Evolutionary conservation across 2,797 vertebrate genomes (phyloP), one percentile per base, ranked within the genome.

Genomic region (Fundulus diaphanus): DNA sequence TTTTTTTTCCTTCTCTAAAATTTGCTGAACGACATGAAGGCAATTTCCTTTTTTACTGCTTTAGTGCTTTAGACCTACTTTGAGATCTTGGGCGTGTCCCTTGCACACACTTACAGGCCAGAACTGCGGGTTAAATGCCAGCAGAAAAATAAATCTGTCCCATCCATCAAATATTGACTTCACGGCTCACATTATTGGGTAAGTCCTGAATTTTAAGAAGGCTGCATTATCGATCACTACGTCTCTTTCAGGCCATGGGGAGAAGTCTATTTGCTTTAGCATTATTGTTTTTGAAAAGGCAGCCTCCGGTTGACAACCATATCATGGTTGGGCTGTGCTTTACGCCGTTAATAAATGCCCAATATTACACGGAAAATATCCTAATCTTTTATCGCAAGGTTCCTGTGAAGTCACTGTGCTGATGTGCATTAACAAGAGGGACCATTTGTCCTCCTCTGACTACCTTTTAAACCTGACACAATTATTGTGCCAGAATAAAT

Each of bases 121-220:
- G 61, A 82, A 65, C 72, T 80, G 66, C 77, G 83, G 82, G 87
- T 90, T 86, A 85, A 90, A 84, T 77, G 79, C 77, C 82, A 81
- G 77, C 73, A 11, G 79, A 79, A 79, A 86, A 86, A 87, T 84
- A 88, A 89, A 91, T 86, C 79, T 75, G 79, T 80, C 68, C 71
- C 84, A 91, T 92, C 85, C 85, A 90, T 92, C 91, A 91, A 82
- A 90, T 89, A 89, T 92, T 86, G 91, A 91, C 85, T 89, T 67
- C 33, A 76, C 82, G 72, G 81, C 75, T 83, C 79, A 74, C 18
- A 63, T 63, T 76, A 84, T 87, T 85, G 63, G 65, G 65, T 77
- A 70, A 66, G 80, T 80, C 74, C 81, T 90, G 89, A 73, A 92
- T 92, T 88, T 90, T 87, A 90, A 91, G 74, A 78, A 86, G 84